phyloP scores from a whole-genome alignment of 2,797 vertebrate species.

The Rhinogobio ventralis region DNA sequence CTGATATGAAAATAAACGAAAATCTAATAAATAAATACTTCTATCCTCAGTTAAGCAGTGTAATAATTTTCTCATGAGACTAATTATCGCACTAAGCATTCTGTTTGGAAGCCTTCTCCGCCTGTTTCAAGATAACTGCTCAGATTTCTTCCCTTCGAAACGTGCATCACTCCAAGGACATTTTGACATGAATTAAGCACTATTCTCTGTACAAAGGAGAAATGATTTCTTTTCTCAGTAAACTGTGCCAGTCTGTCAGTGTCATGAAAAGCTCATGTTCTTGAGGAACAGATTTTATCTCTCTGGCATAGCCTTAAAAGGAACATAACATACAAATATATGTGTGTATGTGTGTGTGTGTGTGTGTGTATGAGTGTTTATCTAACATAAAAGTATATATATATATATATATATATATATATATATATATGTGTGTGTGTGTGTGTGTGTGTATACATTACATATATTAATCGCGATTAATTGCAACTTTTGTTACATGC shows the following conservation, averaged over 20 bases:
- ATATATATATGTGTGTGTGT: background rate
- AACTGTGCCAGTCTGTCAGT: background rate
- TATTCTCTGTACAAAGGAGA: conserved; percentile 22
- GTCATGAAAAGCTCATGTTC: background rate
- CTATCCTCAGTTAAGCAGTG: conserved; percentile 9
- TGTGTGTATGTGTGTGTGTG: too few relatives aligned
- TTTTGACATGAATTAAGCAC: conserved; percentile 31
- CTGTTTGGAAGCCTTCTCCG: conserved; percentile 9
- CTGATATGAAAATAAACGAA: conserved; percentile 1
- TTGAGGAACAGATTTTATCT: background rate
- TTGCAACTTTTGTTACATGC: too few relatives aligned
- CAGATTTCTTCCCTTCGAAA: background rate
- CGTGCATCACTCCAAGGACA: conserved; percentile 33
- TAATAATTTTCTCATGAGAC: conserved; percentile 20
- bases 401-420: background rate
- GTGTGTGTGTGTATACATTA: background rate
- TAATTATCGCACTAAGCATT: conserved; percentile 42
- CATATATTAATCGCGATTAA: too few relatives aligned
- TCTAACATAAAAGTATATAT: background rate
- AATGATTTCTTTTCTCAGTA: background rate
- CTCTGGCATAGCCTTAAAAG: background rate
- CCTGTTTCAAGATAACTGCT: conserved; percentile 15
- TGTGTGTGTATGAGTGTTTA: too few relatives aligned
- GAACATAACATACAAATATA: background rate
- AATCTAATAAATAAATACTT: conserved; percentile 7